Base-by-base conservation (phyloP, 1,140 invertebrate genomes). In the Drosophila arawakana region DNA sequence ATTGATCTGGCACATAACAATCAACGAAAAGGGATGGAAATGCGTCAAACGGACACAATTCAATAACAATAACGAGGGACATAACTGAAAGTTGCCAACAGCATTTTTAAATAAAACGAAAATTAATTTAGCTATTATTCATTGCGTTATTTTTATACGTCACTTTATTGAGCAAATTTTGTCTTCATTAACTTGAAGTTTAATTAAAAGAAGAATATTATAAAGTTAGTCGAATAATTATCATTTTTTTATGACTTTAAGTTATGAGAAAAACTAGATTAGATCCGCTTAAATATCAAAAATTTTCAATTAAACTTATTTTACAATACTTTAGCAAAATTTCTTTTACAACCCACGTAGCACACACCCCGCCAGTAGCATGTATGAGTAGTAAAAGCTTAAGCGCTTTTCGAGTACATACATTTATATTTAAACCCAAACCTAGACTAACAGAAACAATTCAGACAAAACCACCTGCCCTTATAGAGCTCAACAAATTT, bases 381-480 rank as follows among this genome's bases (percentile, higher is more conserved):
- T 71, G 35, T 34, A 59, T 62, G 58, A 55, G 58, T 30, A 71
- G 9, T 11, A 34, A 11, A 37, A 9, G 76, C 52, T 63, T 80
- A 77, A 88, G 76, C 83, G 69, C 69, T 73, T 83, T 88, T 65
- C 57, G 73, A 85, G 73, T 63, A 85, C 59, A 78, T 67, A 65
- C 68, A 84, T 63, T 74, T 67, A 65, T 78, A 35, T 46, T 43
- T 54, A n/a, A 50, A 46, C 61, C 52, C 37, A 44, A 21, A 21
- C 18, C 18, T 21, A 2, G 18, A 60, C 11, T 41, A n/a, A 61
- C 54, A 25, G 49, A 34, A 52, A 52, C 71, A 39, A 65, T 13
- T 13, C 11, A 43, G 39, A 41, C 50, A 5, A 13, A 4, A 25
- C 49, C 50, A 70, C 60, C 55, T 44, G 62, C 61, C 34, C 46